Percentiles rank a stretch among this genome's conserved stretches.
Conservation (phyloP, 1,140 invertebrate species). For the Forficula auricularia region DNA sequence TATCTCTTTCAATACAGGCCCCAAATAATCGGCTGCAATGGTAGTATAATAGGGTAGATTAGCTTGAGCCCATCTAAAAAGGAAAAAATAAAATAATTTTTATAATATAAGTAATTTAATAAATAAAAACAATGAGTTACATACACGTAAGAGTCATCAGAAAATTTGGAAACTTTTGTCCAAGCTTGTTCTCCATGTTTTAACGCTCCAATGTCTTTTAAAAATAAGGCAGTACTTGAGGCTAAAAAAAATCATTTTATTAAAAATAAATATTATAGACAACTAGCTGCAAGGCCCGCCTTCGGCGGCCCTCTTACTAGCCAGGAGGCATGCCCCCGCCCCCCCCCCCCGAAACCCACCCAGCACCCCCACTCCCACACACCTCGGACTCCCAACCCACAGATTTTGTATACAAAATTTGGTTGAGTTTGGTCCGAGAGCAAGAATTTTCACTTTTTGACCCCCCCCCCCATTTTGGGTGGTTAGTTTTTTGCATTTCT, state of each 20-base stretch:
- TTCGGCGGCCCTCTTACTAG: too few species aligned
- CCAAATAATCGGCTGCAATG: slow-evolving; percentile 28
- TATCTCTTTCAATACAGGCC: slow-evolving; percentile 40
- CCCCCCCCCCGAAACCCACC: too few species aligned
- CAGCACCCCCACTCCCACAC: too few species aligned
- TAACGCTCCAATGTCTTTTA: slow-evolving; percentile 39
- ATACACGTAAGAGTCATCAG: slow-evolving; percentile 35
- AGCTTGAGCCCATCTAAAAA: slow-evolving; percentile 31
- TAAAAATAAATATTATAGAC: slow-evolving; percentile 16
- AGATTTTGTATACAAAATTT: too few species aligned
- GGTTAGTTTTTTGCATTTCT: too few species aligned
- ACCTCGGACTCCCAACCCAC: too few species aligned
- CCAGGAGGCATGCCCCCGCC: too few species aligned
- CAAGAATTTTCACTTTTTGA: too few species aligned
- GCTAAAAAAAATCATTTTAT: slow-evolving; percentile 30
- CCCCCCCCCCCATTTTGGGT: too few species aligned
- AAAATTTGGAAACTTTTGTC: slow-evolving; percentile 33
- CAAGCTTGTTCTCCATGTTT: slow-evolving; percentile 39
- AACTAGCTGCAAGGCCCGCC: too few species aligned
- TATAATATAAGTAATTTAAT: not conserved
- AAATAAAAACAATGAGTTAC: slow-evolving; percentile 1
- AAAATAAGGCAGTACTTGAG: slow-evolving; percentile 33
- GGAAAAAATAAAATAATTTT: not conserved
- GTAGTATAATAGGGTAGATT: slow-evolving; percentile 39
- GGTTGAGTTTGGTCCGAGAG: too few species aligned